Evolutionary conservation across 2,888 invertebrate genomes (phyloP), one percentile per base, ranked within the genome.

Genomic region (Agonum fuliginosum): DNA sequence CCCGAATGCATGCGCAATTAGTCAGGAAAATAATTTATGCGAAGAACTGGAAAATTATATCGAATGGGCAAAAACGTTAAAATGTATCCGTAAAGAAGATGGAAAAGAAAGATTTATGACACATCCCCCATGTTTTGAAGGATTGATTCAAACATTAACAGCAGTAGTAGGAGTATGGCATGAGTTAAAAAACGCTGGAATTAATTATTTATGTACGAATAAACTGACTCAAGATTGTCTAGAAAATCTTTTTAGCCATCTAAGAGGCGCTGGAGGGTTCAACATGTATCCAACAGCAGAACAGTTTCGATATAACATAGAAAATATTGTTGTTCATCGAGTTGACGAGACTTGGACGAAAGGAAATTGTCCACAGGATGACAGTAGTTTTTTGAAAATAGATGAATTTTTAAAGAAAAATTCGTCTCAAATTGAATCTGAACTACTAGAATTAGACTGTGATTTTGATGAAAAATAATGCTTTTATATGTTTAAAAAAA

Each of bases 231-330:
- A 30, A 30, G 62, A 24, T 65, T 65, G 34, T 14, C 6, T 65
- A 3, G 65, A 65, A 34, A 65, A 65, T 65, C 19, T 65, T 1
- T 65, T 65, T 10, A 65, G 65, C 14, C 65, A 65, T 17, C 2
- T 65, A 34, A 12, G 34, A 65, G 34, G 65, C 14, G 65, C 65
- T 8, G 65, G 37, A 6, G 65, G 30, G 1, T 65, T 65, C 17
- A 34, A 65, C 8, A 65, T 65, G 65, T 34, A 65, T 17, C 65
- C 30, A 5, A 65, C 65, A 34, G 65, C 65, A 4, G 2, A 19
- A 10, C 65, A 65, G 1, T 34, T 65, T 34, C 30, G 65, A 8
- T 14, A 30, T 8, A 62, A 62, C 12, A 6, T 30, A 19, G 62
- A 62, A 30, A 62, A 62, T 27, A 62, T 65, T 12, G 37, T 65